A percentile compares a stretch with the other conserved stretches of the same genome.
Evolutionary conservation across 2,113 vertebrate species (phyloP).

Genomic region (Castor canadensis): DNA sequence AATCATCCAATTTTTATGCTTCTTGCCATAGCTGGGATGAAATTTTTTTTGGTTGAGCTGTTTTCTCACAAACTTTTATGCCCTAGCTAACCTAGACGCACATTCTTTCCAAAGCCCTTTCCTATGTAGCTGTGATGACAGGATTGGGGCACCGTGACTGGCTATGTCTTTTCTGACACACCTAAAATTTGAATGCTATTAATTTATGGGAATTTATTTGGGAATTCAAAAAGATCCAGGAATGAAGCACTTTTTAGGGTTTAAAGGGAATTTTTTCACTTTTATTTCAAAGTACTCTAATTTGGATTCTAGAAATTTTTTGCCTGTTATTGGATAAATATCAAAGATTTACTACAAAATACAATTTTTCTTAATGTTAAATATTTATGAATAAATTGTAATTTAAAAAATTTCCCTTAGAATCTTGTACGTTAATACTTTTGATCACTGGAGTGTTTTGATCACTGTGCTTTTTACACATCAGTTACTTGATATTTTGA

Average conservation of each 20-base stretch:
- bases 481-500: slow-evolving; percentile 64
- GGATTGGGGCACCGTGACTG: no score
- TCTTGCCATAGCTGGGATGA: no score
- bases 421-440: background rate
- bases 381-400: background rate
- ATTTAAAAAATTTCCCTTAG: background rate
- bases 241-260: background rate
- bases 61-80: no score
- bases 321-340: background rate
- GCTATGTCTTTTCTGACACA: background rate
- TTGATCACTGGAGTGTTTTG: slow-evolving; percentile 30
- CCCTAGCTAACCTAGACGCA: no score
- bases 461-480: slow-evolving; percentile 65
- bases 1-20: no score
- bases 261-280: slow-evolving; percentile 28
- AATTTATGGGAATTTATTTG: background rate
- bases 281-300: no score
- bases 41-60: no score
- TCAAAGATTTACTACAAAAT: slow-evolving; percentile 9
- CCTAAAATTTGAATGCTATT: background rate
- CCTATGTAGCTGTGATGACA: no score
- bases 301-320: background rate
- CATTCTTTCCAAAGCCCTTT: no score
- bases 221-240: background rate
- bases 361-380: no score